Percentiles rank a stretch among this genome's conserved stretches.
These are phyloP conservation scores for Oryzias curvinotus DNA, from an alignment of 2,113 vertebrate genomes.

Conservation along the genomic window DNA sequence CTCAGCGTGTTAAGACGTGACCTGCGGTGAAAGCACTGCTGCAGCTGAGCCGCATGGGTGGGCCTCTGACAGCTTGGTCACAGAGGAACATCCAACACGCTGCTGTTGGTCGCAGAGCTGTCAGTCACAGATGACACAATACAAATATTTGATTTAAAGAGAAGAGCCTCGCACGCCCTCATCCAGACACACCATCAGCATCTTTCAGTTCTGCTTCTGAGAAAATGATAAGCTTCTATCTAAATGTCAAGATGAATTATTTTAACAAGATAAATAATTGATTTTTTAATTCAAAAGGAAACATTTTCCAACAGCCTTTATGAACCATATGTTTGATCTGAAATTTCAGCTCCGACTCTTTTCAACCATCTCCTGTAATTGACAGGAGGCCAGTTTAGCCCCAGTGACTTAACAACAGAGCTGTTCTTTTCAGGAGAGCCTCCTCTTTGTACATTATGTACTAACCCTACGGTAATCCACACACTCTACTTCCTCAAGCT, in stretches of 20 bases:
- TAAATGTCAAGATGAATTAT: not conserved
- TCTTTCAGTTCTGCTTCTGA: not conserved
- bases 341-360: too few relatives aligned
- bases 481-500: not conserved
- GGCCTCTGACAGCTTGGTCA: not conserved
- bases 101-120: not conserved
- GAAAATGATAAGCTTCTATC: not conserved
- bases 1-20: constrained; percentile 14
- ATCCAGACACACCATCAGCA: not conserved
- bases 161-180: not conserved
- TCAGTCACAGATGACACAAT: not conserved
- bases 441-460: not conserved
- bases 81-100: not conserved
- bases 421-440: not conserved
- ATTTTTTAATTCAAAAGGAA: too few relatives aligned
- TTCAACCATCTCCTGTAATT: too few relatives aligned
- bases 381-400: too few relatives aligned
- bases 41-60: not conserved
- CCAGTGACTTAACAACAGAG: too few relatives aligned
- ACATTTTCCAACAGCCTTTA: too few relatives aligned
- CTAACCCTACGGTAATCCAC: not conserved
- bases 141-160: constrained; percentile 26
- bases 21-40: constrained; percentile 6
- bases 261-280: too few relatives aligned
- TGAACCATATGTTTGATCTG: too few relatives aligned